Percentiles rank a stretch among this genome's conserved stretches.
phyloP scores from a whole-genome alignment of 2,113 vertebrate species.

The Esox niger region DNA sequence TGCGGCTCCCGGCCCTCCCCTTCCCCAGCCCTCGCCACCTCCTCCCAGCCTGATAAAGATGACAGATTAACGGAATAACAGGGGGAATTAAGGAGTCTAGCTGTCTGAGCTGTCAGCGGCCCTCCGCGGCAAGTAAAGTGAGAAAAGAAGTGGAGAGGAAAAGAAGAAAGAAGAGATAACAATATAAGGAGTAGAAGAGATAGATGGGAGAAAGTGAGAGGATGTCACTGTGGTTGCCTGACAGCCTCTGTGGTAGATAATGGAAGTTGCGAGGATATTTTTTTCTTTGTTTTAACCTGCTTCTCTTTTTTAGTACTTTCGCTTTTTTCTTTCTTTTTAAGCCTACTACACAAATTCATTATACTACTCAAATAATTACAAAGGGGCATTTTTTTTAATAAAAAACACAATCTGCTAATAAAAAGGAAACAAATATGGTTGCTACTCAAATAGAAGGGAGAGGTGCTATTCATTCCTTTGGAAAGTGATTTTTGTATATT shows the following conservation, averaged over 20 bases:
- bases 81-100: conserved; percentile 94
- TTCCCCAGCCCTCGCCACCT: conserved; percentile 77
- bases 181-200: conserved; percentile 4
- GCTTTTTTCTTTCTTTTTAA: conserved; percentile 24
- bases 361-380: no score
- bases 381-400: no score
- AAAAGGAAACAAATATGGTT: no score
- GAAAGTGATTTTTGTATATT: no score
- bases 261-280: conserved; percentile 36
- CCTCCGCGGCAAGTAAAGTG: conserved; percentile 52
- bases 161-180: neutral
- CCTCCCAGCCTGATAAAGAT: conserved; percentile 90
- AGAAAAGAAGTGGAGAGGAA: conserved; percentile 21
- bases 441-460: no score
- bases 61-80: conserved; percentile 98
- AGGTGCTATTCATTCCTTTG: no score
- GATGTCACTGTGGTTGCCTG: neutral
- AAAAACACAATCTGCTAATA: no score
- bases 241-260: conserved; percentile 33
- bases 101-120: conserved; percentile 85
- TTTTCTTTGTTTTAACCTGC: conserved; percentile 33
- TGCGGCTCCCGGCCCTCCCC: conserved; percentile 78
- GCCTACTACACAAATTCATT: no score
- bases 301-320: no score
- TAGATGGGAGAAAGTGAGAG: conserved; percentile 27